A percentile compares a stretch with the other conserved stretches of the same genome.
Conservation (phyloP, 2,888 invertebrate species). For the Cantharis lateralis region DNA sequence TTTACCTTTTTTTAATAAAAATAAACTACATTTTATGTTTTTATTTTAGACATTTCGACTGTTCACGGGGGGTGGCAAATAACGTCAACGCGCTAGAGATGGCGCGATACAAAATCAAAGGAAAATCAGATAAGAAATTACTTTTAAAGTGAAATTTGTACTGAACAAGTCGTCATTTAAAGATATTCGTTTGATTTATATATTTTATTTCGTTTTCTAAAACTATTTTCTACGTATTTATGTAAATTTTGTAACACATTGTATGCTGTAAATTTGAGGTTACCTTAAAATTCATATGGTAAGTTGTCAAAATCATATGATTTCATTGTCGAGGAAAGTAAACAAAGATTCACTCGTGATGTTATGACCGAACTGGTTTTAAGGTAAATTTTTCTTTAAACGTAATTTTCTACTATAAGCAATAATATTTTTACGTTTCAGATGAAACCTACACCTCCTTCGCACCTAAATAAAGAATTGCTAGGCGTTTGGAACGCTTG, state of each 20-base stretch:
- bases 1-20: neutral
- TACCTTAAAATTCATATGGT: neutral
- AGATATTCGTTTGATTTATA: neutral
- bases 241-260: neutral
- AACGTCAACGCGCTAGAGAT: neutral
- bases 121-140: neutral
- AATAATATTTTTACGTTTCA: slow-evolving; percentile 4
- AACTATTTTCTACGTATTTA: neutral
- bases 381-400: neutral
- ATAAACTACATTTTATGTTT: neutral
- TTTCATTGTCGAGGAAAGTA: neutral
- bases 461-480: slow-evolving; percentile 46
- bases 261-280: neutral
- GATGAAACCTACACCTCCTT: slow-evolving; percentile 43
- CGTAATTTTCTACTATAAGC: neutral
- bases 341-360: neutral
- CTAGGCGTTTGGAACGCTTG: slow-evolving; percentile 66
- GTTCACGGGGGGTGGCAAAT: neutral
- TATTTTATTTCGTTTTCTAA: neutral
- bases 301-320: neutral
- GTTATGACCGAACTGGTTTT: neutral
- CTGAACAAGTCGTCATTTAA: neutral
- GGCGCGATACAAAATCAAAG: neutral
- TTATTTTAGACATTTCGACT: neutral
- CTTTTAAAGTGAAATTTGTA: neutral